Percentiles rank a stretch among this genome's conserved stretches.
Conservation (phyloP, 1,140 invertebrate genomes). For the roundworm (Caenorhabditis elegans) region WBcel235 BX284604.4:12427501-12428000, state of each 20-base stretch:
- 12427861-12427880: slow-evolving; percentile 16
- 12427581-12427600: slow-evolving; percentile 24
- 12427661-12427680: slow-evolving; percentile 11
- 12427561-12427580: slow-evolving; percentile 32
- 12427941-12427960: slow-evolving; percentile 8
- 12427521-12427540: background rate
- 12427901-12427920: slow-evolving; percentile 16
- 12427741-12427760: slow-evolving; percentile 29
- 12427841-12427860: slow-evolving; percentile 5
- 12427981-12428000: slow-evolving; percentile 32
- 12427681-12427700: slow-evolving; percentile 31
- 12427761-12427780: slow-evolving; percentile 28
- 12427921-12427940: slow-evolving; percentile 32
- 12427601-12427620: slow-evolving; percentile 16
- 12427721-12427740: background rate
- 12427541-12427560: slow-evolving; percentile 5
- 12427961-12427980: slow-evolving; percentile 23
- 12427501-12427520: background rate
- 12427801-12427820: slow-evolving; percentile 23
- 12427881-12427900: background rate
- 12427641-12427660: slow-evolving; percentile 21
- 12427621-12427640: slow-evolving; percentile 24
- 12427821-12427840: slow-evolving; percentile 3
- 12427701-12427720: slow-evolving; percentile 28
- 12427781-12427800: slow-evolving; percentile 10